A percentile compares a stretch with the other conserved stretches of the same genome.
These are phyloP conservation scores for Collichthys lucidus DNA, from an alignment of 2,113 vertebrate genomes.

Conservation along the genomic window DNA sequence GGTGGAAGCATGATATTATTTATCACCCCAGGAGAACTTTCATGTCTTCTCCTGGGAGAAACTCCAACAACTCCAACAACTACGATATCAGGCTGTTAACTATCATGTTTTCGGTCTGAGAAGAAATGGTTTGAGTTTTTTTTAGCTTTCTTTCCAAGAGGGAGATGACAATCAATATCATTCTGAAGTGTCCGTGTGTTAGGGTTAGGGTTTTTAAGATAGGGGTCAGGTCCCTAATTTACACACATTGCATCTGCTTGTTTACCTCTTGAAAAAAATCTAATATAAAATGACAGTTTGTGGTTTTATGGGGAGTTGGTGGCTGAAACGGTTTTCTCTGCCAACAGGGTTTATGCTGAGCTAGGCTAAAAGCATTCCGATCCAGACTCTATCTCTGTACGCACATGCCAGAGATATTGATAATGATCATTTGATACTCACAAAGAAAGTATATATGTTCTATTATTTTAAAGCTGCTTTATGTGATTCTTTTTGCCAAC, in stretches of 20 bases:
- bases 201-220: not conserved
- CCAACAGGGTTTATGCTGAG: not conserved
- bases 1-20: slow-evolving; percentile 7
- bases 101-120: not conserved
- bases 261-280: not conserved
- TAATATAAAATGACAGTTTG: not conserved
- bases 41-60: not conserved
- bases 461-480: too few relatives aligned
- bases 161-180: not conserved
- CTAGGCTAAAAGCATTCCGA: not conserved
- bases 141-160: not conserved
- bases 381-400: not conserved
- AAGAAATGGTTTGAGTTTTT: not conserved
- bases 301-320: not conserved
- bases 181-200: not conserved
- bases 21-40: slow-evolving; percentile 14
- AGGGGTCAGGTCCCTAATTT: not conserved
- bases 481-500: too few relatives aligned
- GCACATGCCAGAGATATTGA: not conserved
- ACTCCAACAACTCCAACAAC: not conserved
- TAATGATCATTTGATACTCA: too few relatives aligned
- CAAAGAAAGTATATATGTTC: too few relatives aligned
- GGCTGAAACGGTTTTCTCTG: not conserved
- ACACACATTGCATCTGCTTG: not conserved
- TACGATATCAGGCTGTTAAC: not conserved